Evolutionary conservation across 2,113 vertebrate species (phyloP).

Genomic region (Apeltes quadracus): DNA sequence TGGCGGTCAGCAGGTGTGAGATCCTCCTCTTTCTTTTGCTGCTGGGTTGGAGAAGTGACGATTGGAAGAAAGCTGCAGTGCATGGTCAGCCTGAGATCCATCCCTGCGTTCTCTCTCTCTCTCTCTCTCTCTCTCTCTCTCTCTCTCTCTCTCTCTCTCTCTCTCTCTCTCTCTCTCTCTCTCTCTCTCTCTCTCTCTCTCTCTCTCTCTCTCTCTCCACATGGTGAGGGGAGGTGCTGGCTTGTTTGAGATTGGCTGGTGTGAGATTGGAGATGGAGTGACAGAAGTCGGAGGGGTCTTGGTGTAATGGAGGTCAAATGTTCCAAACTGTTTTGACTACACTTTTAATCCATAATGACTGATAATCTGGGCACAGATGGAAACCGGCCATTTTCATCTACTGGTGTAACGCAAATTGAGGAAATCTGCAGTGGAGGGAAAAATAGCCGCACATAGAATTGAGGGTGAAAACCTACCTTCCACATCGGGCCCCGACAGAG

Average conservation of each 20-base stretch:
- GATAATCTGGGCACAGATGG: slow-evolving; percentile 17
- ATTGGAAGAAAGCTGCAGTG: slow-evolving; percentile 70
- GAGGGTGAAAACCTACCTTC: slow-evolving; percentile 17
- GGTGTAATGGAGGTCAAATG: slow-evolving; percentile 49
- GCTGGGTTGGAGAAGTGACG: slow-evolving; percentile 55
- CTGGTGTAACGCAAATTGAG: background rate
- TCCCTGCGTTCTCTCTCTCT: slow-evolving; percentile 37
- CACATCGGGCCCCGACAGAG: too few relatives aligned
- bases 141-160: slow-evolving; percentile 13
- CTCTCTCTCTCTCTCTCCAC: slow-evolving; percentile 20
- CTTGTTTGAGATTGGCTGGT: slow-evolving; percentile 60
- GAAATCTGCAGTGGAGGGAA: slow-evolving; percentile 2
- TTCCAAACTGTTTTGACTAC: slow-evolving; percentile 46
- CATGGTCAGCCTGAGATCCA: slow-evolving; percentile 72
- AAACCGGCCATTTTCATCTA: slow-evolving; percentile 14
- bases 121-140: slow-evolving; percentile 25
- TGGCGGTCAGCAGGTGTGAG: slow-evolving; percentile 68
- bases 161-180: slow-evolving; percentile 33
- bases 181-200: slow-evolving; percentile 20
- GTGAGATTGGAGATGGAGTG: slow-evolving; percentile 63
- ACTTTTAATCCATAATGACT: slow-evolving; percentile 37
- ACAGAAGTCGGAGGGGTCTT: slow-evolving; percentile 41
- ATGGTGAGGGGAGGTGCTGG: slow-evolving; percentile 53
- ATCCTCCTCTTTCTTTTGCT: slow-evolving; percentile 51
- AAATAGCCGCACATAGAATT: background rate